phyloP scores from a whole-genome alignment of 2,888 invertebrate species.

The Calameuta filiformis region DNA sequence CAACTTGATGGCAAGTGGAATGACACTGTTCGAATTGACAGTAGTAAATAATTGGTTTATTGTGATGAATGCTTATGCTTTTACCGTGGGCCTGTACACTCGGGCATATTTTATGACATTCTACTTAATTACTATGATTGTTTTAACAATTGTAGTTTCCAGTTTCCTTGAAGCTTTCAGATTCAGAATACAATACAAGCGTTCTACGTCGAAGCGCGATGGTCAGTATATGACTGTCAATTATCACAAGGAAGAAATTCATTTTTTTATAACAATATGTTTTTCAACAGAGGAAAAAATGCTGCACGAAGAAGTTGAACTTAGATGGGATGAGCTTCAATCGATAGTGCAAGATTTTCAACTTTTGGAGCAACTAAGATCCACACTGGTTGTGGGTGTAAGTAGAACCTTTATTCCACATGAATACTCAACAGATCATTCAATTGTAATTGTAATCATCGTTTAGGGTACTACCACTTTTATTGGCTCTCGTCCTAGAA shows the following conservation, averaged over 20 bases:
- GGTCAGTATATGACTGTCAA: slow-evolving; percentile 65
- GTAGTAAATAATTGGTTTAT: slow-evolving; percentile 95
- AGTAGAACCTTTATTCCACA: slow-evolving; percentile 37
- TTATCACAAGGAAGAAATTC: slow-evolving; percentile 25
- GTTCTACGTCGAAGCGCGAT: slow-evolving; percentile 81
- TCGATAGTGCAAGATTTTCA: slow-evolving; percentile 69
- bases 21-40: slow-evolving; percentile 89
- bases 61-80: slow-evolving; percentile 87
- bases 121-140: slow-evolving; percentile 90
- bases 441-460: neutral
- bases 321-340: slow-evolving; percentile 78
- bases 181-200: slow-evolving; percentile 88
- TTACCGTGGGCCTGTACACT: slow-evolving; percentile 77
- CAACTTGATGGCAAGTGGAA: slow-evolving; percentile 80
- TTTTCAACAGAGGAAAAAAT: slow-evolving; percentile 76
- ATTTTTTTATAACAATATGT: slow-evolving; percentile 16
- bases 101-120: slow-evolving; percentile 90
- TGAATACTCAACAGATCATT: no score
- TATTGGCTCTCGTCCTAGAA: slow-evolving; percentile 79
- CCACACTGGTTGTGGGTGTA: slow-evolving; percentile 68
- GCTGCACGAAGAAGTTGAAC: slow-evolving; percentile 79
- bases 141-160: slow-evolving; percentile 90
- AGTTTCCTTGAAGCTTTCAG: slow-evolving; percentile 89
- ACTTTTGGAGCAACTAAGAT: slow-evolving; percentile 67
- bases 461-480: slow-evolving; percentile 73